Base-by-base conservation (phyloP, 2,888 invertebrate genomes). In the Neoascia interrupta region DNA sequence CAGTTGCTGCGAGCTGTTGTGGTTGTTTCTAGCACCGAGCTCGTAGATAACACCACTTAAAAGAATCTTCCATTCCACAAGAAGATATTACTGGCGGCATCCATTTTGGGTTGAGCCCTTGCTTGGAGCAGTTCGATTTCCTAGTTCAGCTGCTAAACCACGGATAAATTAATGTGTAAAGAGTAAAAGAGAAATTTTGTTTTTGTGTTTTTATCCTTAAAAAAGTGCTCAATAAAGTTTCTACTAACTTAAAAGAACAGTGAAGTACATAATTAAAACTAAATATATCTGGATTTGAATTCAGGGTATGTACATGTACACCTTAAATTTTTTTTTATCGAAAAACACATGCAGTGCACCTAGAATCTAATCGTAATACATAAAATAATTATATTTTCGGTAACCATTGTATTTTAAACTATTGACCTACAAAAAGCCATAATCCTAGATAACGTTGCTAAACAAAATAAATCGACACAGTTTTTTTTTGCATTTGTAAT, bases 81-180 rank as follows among this genome's bases (percentile, higher is more conserved):
- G 11, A 3, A 3, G 34, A n/a, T 5, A 13, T 37, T 13, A 37
- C n/a, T 11, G 37, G n/a, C 13, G 26, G 31, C 31, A 31, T 54
- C 60, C 68, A 79, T 66, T 79, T 66, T 19, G 60, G 23, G 39
- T 56, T 11, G 61, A 73, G 68, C 73, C 73, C 61, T 73, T 73
- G 79, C 54, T 73, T 79, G 79, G 73, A 31, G 37, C 26, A 45
- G 79, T 73, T 73, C 45, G 73, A 73, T n/a, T n/a, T n/a, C n/a
- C n/a, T n/a, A n/a, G n/a, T n/a, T n/a, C n/a, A n/a, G n/a, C n/a
- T n/a, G n/a, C n/a, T n/a, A n/a, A n/a, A n/a, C n/a, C n/a, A n/a
- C n/a, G n/a, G n/a, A n/a, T n/a, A n/a, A n/a, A n/a, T n/a, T n/a
- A n/a, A n/a, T n/a, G n/a, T n/a, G n/a, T n/a, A n/a, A n/a, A n/a